Evolutionary conservation across 2,113 vertebrate species (phyloP).

Genomic region (Forbesichthys papilliferus): DNA sequence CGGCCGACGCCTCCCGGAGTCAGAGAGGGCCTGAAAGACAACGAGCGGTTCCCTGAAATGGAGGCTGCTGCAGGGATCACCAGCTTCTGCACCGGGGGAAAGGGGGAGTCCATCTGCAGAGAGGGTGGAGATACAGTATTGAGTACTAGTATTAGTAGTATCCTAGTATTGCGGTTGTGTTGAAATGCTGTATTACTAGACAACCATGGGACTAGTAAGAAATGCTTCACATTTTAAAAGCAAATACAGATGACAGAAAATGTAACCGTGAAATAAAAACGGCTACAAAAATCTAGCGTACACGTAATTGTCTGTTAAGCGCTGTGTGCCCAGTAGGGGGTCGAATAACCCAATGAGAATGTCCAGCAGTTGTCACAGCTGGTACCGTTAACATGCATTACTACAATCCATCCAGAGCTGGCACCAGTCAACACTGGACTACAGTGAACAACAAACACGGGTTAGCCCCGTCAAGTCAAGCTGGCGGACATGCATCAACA

Average conservation of each 20-base stretch:
- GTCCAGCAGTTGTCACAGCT: conserved; percentile 29
- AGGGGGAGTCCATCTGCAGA: conserved; percentile 79
- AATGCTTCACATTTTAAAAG: too few relatives aligned
- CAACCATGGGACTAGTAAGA: too few relatives aligned
- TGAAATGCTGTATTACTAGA: too few relatives aligned
- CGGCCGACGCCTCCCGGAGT: conserved; percentile 78
- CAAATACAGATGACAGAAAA: background rate
- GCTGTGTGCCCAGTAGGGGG: conserved; percentile 3
- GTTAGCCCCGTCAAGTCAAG: background rate
- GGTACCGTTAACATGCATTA: too few relatives aligned
- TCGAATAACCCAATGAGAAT: conserved; percentile 47
- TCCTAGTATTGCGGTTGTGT: too few relatives aligned
- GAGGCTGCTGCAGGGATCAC: conserved; percentile 81
- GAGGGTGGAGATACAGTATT: background rate
- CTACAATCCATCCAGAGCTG: conserved; percentile 11
- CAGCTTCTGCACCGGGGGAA: conserved; percentile 89
- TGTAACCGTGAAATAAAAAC: background rate
- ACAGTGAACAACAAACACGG: conserved; percentile 5
- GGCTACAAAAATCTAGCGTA: background rate
- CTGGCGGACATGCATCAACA: background rate
- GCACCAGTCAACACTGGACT: conserved; percentile 28
- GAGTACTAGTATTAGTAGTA: too few relatives aligned
- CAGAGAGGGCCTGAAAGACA: conserved; percentile 90
- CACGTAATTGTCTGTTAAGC: background rate
- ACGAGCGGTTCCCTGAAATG: conserved; percentile 77